Base-by-base conservation (phyloP, 2,113 vertebrate species). In the Zeus faber region DNA sequence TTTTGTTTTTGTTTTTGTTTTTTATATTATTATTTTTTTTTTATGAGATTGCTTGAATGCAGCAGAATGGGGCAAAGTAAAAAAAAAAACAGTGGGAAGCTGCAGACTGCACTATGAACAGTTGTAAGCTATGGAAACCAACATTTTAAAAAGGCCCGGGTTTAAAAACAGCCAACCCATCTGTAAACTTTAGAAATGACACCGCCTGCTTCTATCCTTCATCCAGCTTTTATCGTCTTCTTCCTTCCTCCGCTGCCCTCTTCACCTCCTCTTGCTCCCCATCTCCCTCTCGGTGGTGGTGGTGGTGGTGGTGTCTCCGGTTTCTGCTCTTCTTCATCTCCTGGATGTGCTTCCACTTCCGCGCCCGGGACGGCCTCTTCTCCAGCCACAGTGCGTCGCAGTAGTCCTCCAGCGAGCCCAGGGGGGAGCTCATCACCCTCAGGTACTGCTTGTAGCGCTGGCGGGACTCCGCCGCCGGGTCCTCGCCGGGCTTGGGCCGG, bases 321-420 rank as follows among this genome's bases (percentile, higher is more conserved):
- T 97, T 98, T 58, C 97, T 79, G 70, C 86, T 98, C 82, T 98
- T 98, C 81, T 94, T 97, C 74, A 95, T 87, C 74, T 99, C 97
- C 80, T 98, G 96, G 37, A 94, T 84, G 45, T 97, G 94, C 76
- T 99, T 99, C 97, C 97, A 99, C 58, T 99, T 99, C 6, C 92
- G 79, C 79, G 80, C 59, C 86, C 88, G 77, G 0, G 50, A 13
- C 5, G 89, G 88, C 77, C 91, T 96, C 79, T 82, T 97, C 74
- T 89, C 93, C 45, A 94, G 88, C 97, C 97, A 99, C 82, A 98
- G 91, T 27, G 93, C 92, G 67, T 98, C 93, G 7, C 97, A 99
- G 85, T 97, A 98, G 75, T 98, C 94, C 59, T 99, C 97, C 53
- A 98, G 83, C 65, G 93, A 93, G 53, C 89, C 88, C 25, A 88